A percentile compares a stretch with the other conserved stretches of the same genome.
These are phyloP conservation scores for Diarsia rubi DNA, from an alignment of 2,888 invertebrate genomes.

Conservation along the genomic window DNA sequence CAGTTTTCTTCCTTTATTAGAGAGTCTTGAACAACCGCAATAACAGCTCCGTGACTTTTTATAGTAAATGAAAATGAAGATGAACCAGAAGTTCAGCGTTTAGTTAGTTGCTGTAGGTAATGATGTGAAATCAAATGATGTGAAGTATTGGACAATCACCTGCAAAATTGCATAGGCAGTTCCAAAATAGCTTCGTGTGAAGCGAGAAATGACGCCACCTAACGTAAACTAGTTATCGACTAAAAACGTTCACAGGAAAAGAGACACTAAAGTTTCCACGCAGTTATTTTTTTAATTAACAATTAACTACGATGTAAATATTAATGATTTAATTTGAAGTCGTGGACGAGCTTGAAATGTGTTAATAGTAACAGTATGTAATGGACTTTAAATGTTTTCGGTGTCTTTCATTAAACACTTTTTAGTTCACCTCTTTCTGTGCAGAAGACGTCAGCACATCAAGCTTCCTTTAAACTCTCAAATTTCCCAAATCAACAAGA, in stretches of 20 bases:
- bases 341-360: constrained; percentile 72
- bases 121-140: background rate
- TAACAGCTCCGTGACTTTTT: constrained; percentile 7
- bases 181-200: too few species aligned
- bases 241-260: too few species aligned
- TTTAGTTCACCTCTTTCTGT: background rate
- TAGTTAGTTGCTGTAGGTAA: background rate
- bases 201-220: too few species aligned
- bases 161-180: too few species aligned
- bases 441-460: too few species aligned
- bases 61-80: background rate
- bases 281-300: too few species aligned
- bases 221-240: too few species aligned
- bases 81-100: too few species aligned
- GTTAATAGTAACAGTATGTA: constrained; percentile 58
- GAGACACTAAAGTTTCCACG: too few species aligned
- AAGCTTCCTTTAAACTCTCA: too few species aligned
- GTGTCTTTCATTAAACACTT: background rate
- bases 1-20: background rate
- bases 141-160: background rate
- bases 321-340: constrained; percentile 37
- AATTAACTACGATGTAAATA: constrained; percentile 7
- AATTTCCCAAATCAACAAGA: too few species aligned
- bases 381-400: constrained; percentile 21
- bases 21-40: background rate